phyloP scores from a whole-genome alignment of 2,888 invertebrate species.

The Eumerus sabulonum region DNA sequence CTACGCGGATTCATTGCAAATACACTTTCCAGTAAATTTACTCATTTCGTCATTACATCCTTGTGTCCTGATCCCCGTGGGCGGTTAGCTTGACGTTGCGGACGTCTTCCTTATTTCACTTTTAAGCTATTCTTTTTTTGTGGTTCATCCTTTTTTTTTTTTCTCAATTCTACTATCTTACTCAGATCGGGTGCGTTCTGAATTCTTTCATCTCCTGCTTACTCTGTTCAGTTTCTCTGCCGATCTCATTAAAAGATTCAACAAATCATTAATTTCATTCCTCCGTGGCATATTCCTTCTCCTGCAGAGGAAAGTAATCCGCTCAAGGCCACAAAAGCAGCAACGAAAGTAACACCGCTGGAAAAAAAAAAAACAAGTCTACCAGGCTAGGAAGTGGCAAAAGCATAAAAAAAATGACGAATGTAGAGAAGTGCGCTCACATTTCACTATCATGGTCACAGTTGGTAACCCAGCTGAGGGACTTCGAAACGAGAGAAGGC shows the following conservation, averaged over 20 bases:
- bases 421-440: constrained; percentile 17
- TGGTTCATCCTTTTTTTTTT: constrained; percentile 3
- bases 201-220: too few relatives aligned
- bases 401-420: too few relatives aligned
- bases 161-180: too few relatives aligned
- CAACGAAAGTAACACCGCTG: constrained; percentile 7
- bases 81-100: constrained; percentile 10
- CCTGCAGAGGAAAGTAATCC: constrained; percentile 63
- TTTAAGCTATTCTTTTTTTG: constrained; percentile 42
- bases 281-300: constrained; percentile 49
- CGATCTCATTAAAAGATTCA: constrained; percentile 63
- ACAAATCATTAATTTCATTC: constrained; percentile 68
- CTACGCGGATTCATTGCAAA: constrained; percentile 57
- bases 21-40: constrained; percentile 68
- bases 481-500: background rate
- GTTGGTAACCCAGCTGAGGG: constrained; percentile 25
- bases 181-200: too few relatives aligned
- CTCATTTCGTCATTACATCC: constrained; percentile 48
- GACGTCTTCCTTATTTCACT: constrained; percentile 6
- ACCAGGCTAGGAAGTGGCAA: constrained; percentile 13
- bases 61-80: constrained; percentile 15
- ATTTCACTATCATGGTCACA: constrained; percentile 67
- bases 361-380: constrained; percentile 19
- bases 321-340: constrained; percentile 57
- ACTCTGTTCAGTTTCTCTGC: constrained; percentile 5